These are phyloP conservation scores for Hermaeophaga mercurialis DNA, from an alignment of 2,888 invertebrate genomes.

Conservation along the genomic window DNA sequence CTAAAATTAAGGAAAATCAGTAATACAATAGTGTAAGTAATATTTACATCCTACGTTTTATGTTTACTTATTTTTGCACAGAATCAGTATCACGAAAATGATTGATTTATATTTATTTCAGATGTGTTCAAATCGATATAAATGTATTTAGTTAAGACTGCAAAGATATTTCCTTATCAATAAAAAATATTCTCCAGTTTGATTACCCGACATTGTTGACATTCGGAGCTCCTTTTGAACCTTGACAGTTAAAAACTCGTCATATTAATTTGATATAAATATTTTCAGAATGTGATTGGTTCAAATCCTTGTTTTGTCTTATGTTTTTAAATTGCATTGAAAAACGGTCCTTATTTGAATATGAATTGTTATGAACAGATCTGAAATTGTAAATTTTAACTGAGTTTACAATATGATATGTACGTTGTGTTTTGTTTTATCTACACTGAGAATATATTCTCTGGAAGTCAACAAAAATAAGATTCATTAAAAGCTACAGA, in stretches of 20 bases:
- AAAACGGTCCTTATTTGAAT: no score
- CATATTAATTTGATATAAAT: not conserved
- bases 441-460: slow-evolving; percentile 5
- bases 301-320: no score
- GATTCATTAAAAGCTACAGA: not conserved
- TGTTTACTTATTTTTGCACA: not conserved
- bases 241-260: no score
- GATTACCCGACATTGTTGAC: no score
- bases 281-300: not conserved
- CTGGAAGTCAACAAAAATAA: slow-evolving; percentile 16
- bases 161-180: no score
- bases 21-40: not conserved
- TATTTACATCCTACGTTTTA: not conserved
- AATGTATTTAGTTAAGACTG: no score
- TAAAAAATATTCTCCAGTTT: no score
- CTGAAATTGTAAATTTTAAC: slow-evolving; percentile 10
- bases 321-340: no score
- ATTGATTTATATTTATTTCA: slow-evolving; percentile 4
- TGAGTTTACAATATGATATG: slow-evolving; percentile 18
- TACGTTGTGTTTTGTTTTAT: slow-evolving; percentile 18
- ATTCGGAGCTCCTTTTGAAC: no score
- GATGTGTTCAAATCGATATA: no score
- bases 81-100: not conserved
- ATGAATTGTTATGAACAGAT: not conserved
- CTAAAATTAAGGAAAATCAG: not conserved